Evolutionary conservation across 2,113 vertebrate genomes (phyloP).

Genomic region (Pionites leucogaster): DNA sequence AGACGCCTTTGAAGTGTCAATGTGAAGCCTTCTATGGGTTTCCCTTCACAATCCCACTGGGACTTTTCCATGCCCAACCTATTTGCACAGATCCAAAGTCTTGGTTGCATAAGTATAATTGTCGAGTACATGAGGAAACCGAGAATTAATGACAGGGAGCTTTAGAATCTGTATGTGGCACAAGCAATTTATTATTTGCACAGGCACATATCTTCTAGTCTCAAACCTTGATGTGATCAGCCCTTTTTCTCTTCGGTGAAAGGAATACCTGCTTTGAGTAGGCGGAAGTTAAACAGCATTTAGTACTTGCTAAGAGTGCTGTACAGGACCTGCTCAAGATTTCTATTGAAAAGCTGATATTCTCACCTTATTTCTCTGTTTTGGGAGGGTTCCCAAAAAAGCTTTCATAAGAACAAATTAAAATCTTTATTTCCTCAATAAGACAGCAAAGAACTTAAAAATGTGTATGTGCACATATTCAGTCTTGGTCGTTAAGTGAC

Average conservation of each 20-base stretch:
- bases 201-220: not conserved
- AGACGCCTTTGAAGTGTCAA: slow-evolving; percentile 7
- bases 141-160: not conserved
- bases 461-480: not conserved
- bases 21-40: not conserved
- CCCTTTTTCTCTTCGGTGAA: not conserved
- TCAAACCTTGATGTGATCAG: not conserved
- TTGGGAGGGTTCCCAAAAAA: not conserved
- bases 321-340: not conserved
- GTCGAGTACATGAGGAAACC: not conserved
- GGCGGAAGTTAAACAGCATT: not conserved
- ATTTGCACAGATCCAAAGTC: not conserved
- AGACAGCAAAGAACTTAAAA: not conserved
- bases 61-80: not conserved
- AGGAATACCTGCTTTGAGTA: not conserved
- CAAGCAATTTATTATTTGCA: not conserved
- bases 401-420: not conserved
- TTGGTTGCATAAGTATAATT: not conserved
- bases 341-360: not conserved
- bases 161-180: not conserved
- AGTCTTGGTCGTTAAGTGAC: not conserved
- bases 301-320: not conserved
- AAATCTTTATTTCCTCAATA: not conserved
- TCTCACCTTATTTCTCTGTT: not conserved
- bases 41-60: not conserved